These are phyloP conservation scores for Coracopsis vasa DNA, from an alignment of 2,113 vertebrate genomes.

Conservation along the genomic window DNA sequence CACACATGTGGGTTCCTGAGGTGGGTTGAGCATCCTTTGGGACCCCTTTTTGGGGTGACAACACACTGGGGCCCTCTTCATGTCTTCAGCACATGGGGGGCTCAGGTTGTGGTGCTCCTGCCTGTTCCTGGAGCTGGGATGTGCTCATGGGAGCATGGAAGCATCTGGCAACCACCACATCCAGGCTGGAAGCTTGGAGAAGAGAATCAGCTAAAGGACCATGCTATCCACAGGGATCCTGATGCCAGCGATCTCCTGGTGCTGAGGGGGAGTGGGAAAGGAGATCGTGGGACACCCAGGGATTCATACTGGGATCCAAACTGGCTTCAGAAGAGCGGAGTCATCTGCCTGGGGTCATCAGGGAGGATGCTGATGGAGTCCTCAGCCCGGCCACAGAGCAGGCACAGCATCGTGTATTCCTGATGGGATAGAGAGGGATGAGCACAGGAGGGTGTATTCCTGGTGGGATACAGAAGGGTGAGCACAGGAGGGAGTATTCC, in stretches of 20 bases:
- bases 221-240: not conserved
- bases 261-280: accelerated
- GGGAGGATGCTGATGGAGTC: conserved; percentile 93
- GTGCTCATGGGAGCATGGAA: accelerated
- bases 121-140: not conserved
- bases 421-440: not conserved
- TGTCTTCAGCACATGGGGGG: accelerated
- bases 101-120: accelerated
- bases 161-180: accelerated
- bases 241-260: not conserved
- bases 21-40: accelerated
- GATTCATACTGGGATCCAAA: accelerated
- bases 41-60: not conserved
- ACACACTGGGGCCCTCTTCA: accelerated
- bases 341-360: conserved; percentile 91
- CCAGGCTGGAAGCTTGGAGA: not conserved
- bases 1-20: accelerated
- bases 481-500: not conserved
- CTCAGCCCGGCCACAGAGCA: conserved; percentile 94
- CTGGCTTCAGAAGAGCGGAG: conserved; percentile 83
- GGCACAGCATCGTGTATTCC: conserved; percentile 88
- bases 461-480: too few relatives aligned
- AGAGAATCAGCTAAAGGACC: not conserved
- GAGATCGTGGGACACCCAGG: not conserved
- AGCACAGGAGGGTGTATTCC: too few relatives aligned